Base-by-base conservation (phyloP, 2,888 invertebrate species). In the Papilio gigon region DNA sequence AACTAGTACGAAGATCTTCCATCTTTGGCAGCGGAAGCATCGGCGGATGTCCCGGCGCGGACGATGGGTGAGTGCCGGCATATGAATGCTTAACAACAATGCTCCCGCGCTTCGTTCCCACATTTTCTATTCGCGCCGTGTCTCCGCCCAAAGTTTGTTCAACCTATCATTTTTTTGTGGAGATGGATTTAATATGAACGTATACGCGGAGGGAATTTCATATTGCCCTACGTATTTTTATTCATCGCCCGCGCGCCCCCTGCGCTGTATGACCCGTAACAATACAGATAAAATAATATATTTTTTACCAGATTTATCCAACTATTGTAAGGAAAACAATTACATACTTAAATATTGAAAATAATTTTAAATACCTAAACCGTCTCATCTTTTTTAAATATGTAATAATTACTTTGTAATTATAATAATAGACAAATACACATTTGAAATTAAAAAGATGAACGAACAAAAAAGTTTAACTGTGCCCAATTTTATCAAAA, bases 11-110 rank as follows among this genome's bases (percentile, higher is more conserved):
- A 86, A 86, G 86, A 90, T 90, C 88, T 85, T 83, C 92, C 92
- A 89, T 91, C 91, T 92, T 91, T 89, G 92, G 91, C 88, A 90
- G 84, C 92, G 92, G 92, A 92, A 92, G 90, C 84, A 86, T 79
- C 87, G 81, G 82, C 91, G 92, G 92, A 92, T 90, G 91, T 90
- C 87, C 88, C 89, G 85, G 86, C 89, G 79, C 88, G 89, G 85
- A 86, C 89, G 79, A 91, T 92, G 91, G 91, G 91, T 92, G 86
- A 90, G 91, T 86, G 78, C 79, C 84, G 80, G 84, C 88, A 88
- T 88, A 87, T 89, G 90, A 91, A 91, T 92, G 86, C 85, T 81
- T 87, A 84, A 89, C 86, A 87, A 88, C 87, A 87, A 87, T 87
- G 82, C 84, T 82, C 84, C 75, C 75, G 80, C 81, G 80, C 82